Evolutionary conservation across 2,113 vertebrate genomes (phyloP), one percentile per base, ranked within the genome.

Genomic region (Ceratotherium simum): DNA sequence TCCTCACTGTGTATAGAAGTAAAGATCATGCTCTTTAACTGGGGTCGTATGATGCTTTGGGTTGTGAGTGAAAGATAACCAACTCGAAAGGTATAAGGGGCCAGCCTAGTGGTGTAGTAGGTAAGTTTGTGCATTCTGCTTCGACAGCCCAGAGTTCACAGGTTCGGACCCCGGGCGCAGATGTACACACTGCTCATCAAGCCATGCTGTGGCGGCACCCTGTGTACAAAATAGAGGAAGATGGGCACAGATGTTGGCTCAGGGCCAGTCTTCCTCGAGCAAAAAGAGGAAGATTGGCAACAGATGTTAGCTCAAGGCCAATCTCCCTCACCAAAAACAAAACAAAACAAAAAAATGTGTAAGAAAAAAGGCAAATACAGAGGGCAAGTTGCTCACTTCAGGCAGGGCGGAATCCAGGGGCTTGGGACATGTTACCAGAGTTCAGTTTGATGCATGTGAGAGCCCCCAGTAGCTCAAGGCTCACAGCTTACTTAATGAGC

Each of bases 401-500:
- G 64, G 48, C 27, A 13, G 16, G 21, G 76, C 72, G 46, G 62
- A 46, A 56, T 29, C 33, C 36, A 56, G 14, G 36, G 14, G 16
- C 33, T 60, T 6, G 10, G 33, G 82, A 8, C 0, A 0, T 3
- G 5, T 48, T 25, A 2, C 42, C 17, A 0, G 42, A 20, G 58
- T 17, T 36, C 9, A 2, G 62, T 51, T 20, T 73, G 73, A 33
- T 48, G n/a, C 25, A 54, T 11, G 0, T 4, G 36, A 58, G 27
- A 39, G n/a, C 27, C 31, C 31, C 70, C 60, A 12, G 29, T 48
- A 82, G 6, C 83, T 2, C 14, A 33, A 39, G 89, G 10, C 60
- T 56, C 21, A 1, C 9, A 18, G 64, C 78, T 65, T 13, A 29
- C 65, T 9, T 9, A 6, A 3, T 14, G 48, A 51, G 33, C 31